Evolutionary conservation across 2,888 invertebrate genomes (phyloP), one percentile per base, ranked within the genome.

Genomic region (Zelleria hepariella): DNA sequence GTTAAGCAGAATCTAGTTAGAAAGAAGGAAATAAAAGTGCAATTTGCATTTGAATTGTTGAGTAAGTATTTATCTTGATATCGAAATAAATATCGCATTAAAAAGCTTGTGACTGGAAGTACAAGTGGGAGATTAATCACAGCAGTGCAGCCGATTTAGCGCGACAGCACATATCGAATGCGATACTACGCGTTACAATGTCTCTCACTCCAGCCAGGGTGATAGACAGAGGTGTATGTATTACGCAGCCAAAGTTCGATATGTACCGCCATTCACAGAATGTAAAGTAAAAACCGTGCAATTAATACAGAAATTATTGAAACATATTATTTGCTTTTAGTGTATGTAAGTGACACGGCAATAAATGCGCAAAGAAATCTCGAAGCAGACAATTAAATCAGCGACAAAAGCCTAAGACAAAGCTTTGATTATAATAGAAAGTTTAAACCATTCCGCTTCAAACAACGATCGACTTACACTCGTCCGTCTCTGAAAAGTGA

Each of bases 401-500:
- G 51, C 51, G 5, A 51, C 20, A 54, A 26, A 77, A 76, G 74
- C 70, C 62, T 64, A 68, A 42, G 32, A 70, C 18, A 71, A 67
- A 72, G 61, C 69, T 78, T 80, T 15, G 77, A 78, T 75, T 78
- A 70, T 72, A 65, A 74, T 71, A 74, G 78, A 77, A 78, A 42
- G 32, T 80, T n/a, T 78, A 75, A 70, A 70, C 68, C 62, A 64
- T 60, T 72, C 63, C 70, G 66, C 74, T 67, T 73, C 79, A 77
- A 71, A 77, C 72, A 77, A 82, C 74, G 79, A 72, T 75, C 71
- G 74, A 86, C 87, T 88, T 87, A 88, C 87, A 86, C 82, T 87
- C 86, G 82, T 87, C 87, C 86, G 84, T 77, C 69, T 86, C 87
- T 88, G 87, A 82, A 88, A 87, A 83, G 74, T 80, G 86, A 86